Percentiles rank a stretch among this genome's conserved stretches.
Evolutionary conservation across 1,140 invertebrate species (phyloP).

Genomic region (Zaprionus tsacasi): DNA sequence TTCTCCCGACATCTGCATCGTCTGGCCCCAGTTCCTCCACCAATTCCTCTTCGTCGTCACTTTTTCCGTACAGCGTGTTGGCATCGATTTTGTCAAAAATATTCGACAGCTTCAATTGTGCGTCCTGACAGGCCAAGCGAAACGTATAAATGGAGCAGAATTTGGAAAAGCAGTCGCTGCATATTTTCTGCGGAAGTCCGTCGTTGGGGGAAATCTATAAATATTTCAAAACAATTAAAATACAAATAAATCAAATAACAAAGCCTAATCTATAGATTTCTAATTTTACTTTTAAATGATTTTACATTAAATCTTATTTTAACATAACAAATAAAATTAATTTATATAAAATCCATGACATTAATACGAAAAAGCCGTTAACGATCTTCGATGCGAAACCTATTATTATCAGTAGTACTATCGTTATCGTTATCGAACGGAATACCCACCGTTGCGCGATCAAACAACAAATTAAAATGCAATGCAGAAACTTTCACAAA

Average conservation of each 20-base stretch:
- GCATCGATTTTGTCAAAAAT: constrained; percentile 82
- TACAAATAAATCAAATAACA: background rate
- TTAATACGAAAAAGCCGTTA: background rate
- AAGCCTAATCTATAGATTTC: background rate
- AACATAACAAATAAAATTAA: background rate
- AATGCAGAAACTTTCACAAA: constrained; percentile 29
- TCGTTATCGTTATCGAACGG: constrained; percentile 11
- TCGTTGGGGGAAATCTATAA: constrained; percentile 73
- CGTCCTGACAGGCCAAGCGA: constrained; percentile 73
- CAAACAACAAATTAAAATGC: constrained; percentile 38
- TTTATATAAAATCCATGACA: too few species aligned
- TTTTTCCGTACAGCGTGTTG: constrained; percentile 55
- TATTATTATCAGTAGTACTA: background rate
- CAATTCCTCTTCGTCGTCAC: constrained; percentile 33
- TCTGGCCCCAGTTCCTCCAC: background rate
- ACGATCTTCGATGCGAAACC: background rate
- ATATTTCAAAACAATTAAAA: background rate
- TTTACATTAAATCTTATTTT: too few species aligned
- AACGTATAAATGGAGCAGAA: constrained; percentile 76
- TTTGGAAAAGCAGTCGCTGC: constrained; percentile 78
- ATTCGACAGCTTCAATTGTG: constrained; percentile 70
- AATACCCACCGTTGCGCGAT: constrained; percentile 33
- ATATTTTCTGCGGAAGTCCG: constrained; percentile 78
- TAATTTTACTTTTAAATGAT: too few species aligned
- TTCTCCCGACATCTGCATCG: constrained; percentile 6